A percentile compares a stretch with the other conserved stretches of the same genome.
phyloP scores from a whole-genome alignment of 2,888 invertebrate genomes.

The Schizotus pectinicornis region DNA sequence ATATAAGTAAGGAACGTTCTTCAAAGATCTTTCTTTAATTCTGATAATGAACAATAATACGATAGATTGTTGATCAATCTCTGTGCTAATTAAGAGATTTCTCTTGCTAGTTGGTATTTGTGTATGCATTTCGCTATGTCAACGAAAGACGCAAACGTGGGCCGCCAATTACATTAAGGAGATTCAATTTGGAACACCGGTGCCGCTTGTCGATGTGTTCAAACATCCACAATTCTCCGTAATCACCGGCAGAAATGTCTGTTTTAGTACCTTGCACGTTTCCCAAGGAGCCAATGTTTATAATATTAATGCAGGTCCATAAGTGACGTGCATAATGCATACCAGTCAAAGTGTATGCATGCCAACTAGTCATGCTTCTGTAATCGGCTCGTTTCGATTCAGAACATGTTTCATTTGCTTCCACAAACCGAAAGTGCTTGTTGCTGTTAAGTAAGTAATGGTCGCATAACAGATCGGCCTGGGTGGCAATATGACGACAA shows the following conservation, averaged over 20 bases:
- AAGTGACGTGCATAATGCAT: constrained; percentile 29
- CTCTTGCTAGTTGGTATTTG: too few species aligned
- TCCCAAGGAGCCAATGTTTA: constrained; percentile 24
- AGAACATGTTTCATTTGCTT: constrained; percentile 28
- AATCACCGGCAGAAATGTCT: constrained; percentile 30
- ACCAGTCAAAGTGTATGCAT: constrained; percentile 20
- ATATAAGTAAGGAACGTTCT: too few species aligned
- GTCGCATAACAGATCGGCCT: constrained; percentile 17
- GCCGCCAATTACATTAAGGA: too few species aligned
- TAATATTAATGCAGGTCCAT: constrained; percentile 26
- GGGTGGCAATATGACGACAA: constrained; percentile 23
- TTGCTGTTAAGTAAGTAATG: constrained; percentile 26
- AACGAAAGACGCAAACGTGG: too few species aligned
- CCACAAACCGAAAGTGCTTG: constrained; percentile 22
- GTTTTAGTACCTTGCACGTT: constrained; percentile 15
- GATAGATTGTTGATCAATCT: too few species aligned
- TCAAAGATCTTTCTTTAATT: too few species aligned
- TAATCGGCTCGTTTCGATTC: constrained; percentile 32
- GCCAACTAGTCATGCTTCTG: constrained; percentile 22
- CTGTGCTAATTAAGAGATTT: too few species aligned
- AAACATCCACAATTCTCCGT: constrained; percentile 20
- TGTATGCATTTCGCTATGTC: too few species aligned
- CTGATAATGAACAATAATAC: too few species aligned
- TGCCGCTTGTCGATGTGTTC: neutral
- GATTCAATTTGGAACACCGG: too few species aligned